Percentiles rank a stretch among this genome's conserved stretches.
These are phyloP conservation scores for Hipparchia semele DNA, from an alignment of 2,888 invertebrate species.

Conservation along the genomic window DNA sequence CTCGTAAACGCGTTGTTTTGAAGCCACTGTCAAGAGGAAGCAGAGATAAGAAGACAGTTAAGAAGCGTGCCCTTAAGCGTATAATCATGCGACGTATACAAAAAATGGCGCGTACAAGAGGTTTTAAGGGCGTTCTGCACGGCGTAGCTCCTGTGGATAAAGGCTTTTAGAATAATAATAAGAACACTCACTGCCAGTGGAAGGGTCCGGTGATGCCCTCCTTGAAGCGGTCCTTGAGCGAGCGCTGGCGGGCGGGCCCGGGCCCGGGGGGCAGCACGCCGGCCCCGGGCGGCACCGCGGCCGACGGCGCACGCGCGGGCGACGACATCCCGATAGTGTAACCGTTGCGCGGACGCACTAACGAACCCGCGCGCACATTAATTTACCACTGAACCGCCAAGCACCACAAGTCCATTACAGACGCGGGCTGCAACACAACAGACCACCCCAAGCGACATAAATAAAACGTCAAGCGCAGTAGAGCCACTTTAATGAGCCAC, in stretches of 20 bases:
- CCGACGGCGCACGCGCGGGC: slow-evolving; percentile 66
- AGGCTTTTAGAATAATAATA: slow-evolving; percentile 26
- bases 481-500: too few relatives aligned
- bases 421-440: slow-evolving; percentile 78
- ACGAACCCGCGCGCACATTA: slow-evolving; percentile 48
- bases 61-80: slow-evolving; percentile 20
- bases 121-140: neutral
- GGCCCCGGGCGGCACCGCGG: slow-evolving; percentile 64
- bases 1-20: slow-evolving; percentile 41
- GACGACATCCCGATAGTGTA: slow-evolving; percentile 62
- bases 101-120: slow-evolving; percentile 12
- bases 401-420: slow-evolving; percentile 59
- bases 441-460: slow-evolving; percentile 76
- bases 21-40: slow-evolving; percentile 32
- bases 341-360: slow-evolving; percentile 50
- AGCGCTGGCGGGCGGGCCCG: slow-evolving; percentile 88
- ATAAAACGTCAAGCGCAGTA: slow-evolving; percentile 62
- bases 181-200: slow-evolving; percentile 90
- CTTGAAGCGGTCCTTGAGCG: slow-evolving; percentile 89
- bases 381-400: slow-evolving; percentile 64
- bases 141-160: slow-evolving; percentile 26
- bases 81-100: slow-evolving; percentile 25
- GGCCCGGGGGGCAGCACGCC: slow-evolving; percentile 75
- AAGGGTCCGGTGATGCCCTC: slow-evolving; percentile 91
- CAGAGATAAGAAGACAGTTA: slow-evolving; percentile 24